Conservation (phyloP, 2,888 invertebrate genomes). For the Cataglyphis livida region DNA sequence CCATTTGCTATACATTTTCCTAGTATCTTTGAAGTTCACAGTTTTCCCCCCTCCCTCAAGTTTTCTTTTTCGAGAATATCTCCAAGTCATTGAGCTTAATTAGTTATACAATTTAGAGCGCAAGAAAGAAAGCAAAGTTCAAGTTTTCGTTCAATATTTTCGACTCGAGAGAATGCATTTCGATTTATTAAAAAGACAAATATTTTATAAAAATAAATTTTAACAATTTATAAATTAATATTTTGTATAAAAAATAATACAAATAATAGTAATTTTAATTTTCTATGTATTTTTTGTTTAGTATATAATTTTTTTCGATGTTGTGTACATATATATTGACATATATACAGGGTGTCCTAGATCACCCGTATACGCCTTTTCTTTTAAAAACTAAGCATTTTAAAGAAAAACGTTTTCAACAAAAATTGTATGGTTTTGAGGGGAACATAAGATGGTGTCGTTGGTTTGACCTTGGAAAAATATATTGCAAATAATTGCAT, state of each 20-base stretch:
- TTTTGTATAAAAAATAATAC: not conserved
- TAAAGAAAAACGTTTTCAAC: too few relatives aligned
- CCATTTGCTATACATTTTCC: constrained; percentile 40
- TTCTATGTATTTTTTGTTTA: not conserved
- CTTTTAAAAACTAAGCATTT: too few relatives aligned
- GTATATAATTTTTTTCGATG: not conserved
- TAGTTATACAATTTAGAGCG: constrained; percentile 50
- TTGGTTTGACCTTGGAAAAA: too few relatives aligned
- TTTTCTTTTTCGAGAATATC: constrained; percentile 53
- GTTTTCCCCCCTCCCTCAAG: not conserved
- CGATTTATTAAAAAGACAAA: not conserved
- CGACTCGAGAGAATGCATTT: not conserved
- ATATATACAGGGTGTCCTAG: too few relatives aligned
- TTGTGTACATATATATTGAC: not conserved
- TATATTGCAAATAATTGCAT: too few relatives aligned
- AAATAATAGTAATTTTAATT: not conserved
- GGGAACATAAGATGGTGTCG: too few relatives aligned
- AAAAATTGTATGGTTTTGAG: too few relatives aligned
- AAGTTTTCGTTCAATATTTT: not conserved
- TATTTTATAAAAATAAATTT: not conserved
- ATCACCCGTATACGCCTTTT: too few relatives aligned
- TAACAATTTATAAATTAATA: not conserved
- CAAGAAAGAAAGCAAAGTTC: not conserved
- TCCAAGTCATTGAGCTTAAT: constrained; percentile 47
- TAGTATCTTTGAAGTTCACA: not conserved